phyloP scores from a whole-genome alignment of 2,797 vertebrate species.

The Merluccius polli region DNA sequence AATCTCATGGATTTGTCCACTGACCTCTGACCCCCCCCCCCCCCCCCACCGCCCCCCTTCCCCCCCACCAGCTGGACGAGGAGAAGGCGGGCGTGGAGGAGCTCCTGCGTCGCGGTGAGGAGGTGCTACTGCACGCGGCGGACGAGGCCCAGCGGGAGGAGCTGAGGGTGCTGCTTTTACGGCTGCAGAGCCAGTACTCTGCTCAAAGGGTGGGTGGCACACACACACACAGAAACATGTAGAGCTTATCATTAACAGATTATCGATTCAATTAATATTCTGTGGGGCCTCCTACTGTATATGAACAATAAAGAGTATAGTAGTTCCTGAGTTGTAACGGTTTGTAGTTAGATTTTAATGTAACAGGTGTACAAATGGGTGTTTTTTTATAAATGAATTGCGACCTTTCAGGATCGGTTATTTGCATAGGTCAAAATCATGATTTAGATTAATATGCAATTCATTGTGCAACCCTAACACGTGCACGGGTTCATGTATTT shows the following conservation, averaged over 20 bases:
- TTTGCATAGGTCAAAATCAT: too few species aligned
- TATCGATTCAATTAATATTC: too few species aligned
- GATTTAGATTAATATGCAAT: too few species aligned
- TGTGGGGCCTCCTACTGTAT: too few species aligned
- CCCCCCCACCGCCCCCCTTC: constrained; percentile 11
- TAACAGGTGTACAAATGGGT: too few species aligned
- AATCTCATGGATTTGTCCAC: background rate
- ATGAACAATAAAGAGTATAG: too few species aligned
- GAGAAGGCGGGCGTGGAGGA: constrained; percentile 85
- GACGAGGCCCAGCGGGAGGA: constrained; percentile 81
- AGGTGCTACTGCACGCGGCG: constrained; percentile 76
- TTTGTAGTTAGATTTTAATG: too few species aligned
- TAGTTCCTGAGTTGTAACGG: too few species aligned
- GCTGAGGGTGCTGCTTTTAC: constrained; percentile 77
- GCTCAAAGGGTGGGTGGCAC: constrained; percentile 72
- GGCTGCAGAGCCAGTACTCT: constrained; percentile 84
- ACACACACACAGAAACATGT: background rate
- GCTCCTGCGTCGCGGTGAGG: constrained; percentile 84
- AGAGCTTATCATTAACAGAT: too few species aligned
- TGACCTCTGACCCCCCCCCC: background rate
- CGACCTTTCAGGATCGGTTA: too few species aligned
- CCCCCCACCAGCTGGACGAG: constrained; percentile 78
- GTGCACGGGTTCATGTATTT: background rate
- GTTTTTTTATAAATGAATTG: too few species aligned
- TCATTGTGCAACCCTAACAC: too few species aligned